Percentiles rank a stretch among this genome's conserved stretches.
Evolutionary conservation across 2,113 vertebrate genomes (phyloP).

Genomic region (Aviceda subcristata): DNA sequence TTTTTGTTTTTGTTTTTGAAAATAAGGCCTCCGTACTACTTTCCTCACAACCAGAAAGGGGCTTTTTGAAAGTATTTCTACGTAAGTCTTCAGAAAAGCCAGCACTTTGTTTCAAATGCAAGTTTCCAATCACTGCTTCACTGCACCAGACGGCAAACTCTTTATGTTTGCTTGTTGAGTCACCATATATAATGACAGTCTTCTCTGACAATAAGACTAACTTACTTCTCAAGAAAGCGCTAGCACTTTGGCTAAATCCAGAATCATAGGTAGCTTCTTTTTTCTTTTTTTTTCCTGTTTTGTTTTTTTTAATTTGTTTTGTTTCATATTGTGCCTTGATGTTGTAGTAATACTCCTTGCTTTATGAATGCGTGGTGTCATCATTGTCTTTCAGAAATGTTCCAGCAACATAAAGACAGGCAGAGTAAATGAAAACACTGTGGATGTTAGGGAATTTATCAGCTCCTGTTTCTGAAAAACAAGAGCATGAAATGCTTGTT

Average conservation of each 20-base stretch:
- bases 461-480: constrained; percentile 83
- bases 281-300: constrained; percentile 51
- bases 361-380: constrained; percentile 82
- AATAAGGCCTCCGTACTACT: constrained; percentile 88
- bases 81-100: constrained; percentile 82
- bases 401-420: constrained; percentile 92
- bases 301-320: constrained; percentile 62
- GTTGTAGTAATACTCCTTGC: constrained; percentile 79
- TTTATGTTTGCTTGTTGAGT: constrained; percentile 72
- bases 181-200: constrained; percentile 70
- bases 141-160: constrained; percentile 69
- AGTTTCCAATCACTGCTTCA: constrained; percentile 74
- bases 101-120: constrained; percentile 74
- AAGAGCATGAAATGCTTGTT: constrained; percentile 81
- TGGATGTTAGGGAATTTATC: constrained; percentile 82
- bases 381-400: constrained; percentile 85
- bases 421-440: constrained; percentile 92
- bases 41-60: constrained; percentile 85
- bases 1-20: constrained; percentile 75
- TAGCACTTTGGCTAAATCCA: constrained; percentile 89
- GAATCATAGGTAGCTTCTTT: constrained; percentile 81
- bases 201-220: constrained; percentile 71
- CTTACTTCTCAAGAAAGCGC: constrained; percentile 77
- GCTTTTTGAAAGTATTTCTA: constrained; percentile 83
- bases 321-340: constrained; percentile 76